A percentile compares a stretch with the other conserved stretches of the same genome.
phyloP scores from a whole-genome alignment of 2,797 vertebrate genomes.

The Enteromius unitaeniatus region DNA sequence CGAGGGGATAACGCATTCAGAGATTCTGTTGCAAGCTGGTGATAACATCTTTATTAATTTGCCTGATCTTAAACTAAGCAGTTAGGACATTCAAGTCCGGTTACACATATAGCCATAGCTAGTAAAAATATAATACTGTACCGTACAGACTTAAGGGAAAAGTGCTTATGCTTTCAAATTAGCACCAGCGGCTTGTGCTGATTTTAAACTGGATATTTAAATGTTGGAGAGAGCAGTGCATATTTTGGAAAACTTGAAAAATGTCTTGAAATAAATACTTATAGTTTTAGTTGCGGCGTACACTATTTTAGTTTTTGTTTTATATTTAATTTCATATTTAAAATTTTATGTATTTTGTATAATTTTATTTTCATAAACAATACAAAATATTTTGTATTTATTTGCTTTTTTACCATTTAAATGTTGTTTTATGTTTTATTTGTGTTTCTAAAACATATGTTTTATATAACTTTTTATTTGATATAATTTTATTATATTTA shows the following conservation, averaged over 20 bases:
- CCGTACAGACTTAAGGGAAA: conserved; percentile 1
- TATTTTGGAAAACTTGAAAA: not conserved
- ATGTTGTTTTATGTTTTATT: not conserved
- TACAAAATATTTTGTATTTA: not conserved
- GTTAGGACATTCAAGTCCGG: conserved; percentile 1
- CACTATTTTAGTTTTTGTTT: not conserved
- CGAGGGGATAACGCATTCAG: conserved; percentile 56
- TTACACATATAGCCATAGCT: conserved; percentile 16
- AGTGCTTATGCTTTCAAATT: not conserved
- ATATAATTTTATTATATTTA: not conserved
- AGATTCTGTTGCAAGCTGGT: conserved; percentile 48
- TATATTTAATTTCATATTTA: not conserved
- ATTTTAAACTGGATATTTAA: not conserved
- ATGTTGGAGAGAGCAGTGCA: not conserved
- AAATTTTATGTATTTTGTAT: not conserved
- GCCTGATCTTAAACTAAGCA: conserved; percentile 50
- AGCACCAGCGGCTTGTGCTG: not conserved
- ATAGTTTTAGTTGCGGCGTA: not conserved
- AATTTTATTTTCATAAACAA: not conserved
- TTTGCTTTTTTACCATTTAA: not conserved
- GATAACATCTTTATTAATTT: conserved; percentile 62
- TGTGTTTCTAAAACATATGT: too few species aligned
- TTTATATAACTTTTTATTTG: not conserved
- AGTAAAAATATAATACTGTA: conserved; percentile 26
- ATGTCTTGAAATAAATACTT: not conserved